phyloP scores from a whole-genome alignment of 2,888 invertebrate species.

The Agrotis exclamationis region DNA sequence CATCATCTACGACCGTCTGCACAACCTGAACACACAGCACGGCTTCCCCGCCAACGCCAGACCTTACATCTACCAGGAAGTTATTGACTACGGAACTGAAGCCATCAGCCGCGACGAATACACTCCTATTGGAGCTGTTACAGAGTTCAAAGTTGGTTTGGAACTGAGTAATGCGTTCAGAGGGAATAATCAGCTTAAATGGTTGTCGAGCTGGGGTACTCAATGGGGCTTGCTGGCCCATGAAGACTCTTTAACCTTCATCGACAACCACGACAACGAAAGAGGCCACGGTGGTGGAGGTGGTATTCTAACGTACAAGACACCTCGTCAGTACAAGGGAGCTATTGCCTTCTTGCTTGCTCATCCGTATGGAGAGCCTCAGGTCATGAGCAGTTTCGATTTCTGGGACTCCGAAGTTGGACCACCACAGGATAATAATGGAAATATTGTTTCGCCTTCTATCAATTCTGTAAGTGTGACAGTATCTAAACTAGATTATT shows the following conservation, averaged over 20 bases:
- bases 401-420: conserved; percentile 92
- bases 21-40: conserved; percentile 91
- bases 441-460: conserved; percentile 92
- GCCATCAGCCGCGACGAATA: conserved; percentile 89
- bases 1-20: conserved; percentile 92
- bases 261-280: conserved; percentile 97
- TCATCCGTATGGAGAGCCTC: conserved; percentile 95
- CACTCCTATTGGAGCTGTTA: conserved; percentile 92
- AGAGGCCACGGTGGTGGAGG: conserved; percentile 92
- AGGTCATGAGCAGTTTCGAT: conserved; percentile 96
- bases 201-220: conserved; percentile 92
- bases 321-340: conserved; percentile 92
- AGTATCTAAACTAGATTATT: too few species aligned
- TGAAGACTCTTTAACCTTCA: conserved; percentile 92
- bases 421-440: conserved; percentile 92
- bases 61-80: conserved; percentile 94
- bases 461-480: conserved; percentile 90
- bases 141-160: conserved; percentile 91
- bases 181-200: conserved; percentile 91
- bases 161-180: conserved; percentile 84
- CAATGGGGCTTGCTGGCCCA: conserved; percentile 92
- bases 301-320: conserved; percentile 92
- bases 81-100: conserved; percentile 93
- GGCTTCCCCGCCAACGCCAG: conserved; percentile 92
- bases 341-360: conserved; percentile 97